Percentiles rank a stretch among this genome's conserved stretches.
These are phyloP conservation scores for Eubasilissa splendida DNA, from an alignment of 2,888 invertebrate species.

Conservation along the genomic window DNA sequence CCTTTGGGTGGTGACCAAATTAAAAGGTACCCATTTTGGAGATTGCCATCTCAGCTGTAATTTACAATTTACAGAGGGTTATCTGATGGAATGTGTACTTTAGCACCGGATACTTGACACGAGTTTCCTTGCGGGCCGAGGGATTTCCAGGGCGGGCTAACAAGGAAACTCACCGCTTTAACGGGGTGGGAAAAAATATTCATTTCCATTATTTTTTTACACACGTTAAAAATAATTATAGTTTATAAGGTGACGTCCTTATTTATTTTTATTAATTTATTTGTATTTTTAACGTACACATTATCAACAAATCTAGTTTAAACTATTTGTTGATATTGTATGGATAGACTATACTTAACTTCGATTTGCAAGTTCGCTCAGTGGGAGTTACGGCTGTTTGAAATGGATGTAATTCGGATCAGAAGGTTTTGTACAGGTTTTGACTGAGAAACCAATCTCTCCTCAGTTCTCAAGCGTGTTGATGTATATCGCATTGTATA, in stretches of 20 bases:
- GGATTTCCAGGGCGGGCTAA: background rate
- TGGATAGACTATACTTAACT: too few relatives aligned
- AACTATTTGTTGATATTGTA: too few relatives aligned
- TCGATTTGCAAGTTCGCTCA: too few relatives aligned
- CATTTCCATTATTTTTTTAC: background rate
- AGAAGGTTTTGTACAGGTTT: too few relatives aligned
- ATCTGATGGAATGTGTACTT: conserved; percentile 42
- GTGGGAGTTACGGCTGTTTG: too few relatives aligned
- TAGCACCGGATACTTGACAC: conserved; percentile 30
- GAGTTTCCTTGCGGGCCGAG: conserved; percentile 17
- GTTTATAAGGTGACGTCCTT: background rate
- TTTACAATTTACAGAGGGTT: conserved; percentile 44
- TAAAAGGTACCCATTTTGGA: background rate
- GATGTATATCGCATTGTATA: too few relatives aligned
- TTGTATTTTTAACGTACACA: too few relatives aligned
- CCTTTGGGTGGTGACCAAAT: conserved; percentile 26
- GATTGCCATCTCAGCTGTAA: conserved; percentile 35
- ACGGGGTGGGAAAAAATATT: conserved; percentile 2
- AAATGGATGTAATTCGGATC: too few relatives aligned
- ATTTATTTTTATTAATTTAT: too few relatives aligned
- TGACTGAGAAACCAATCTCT: too few relatives aligned
- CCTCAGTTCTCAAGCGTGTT: too few relatives aligned
- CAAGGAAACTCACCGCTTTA: background rate
- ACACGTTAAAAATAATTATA: background rate
- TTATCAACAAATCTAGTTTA: too few relatives aligned